A percentile compares a stretch with the other conserved stretches of the same genome.
These are phyloP conservation scores for Todus mexicanus DNA, from an alignment of 2,797 vertebrate species.

Conservation along the genomic window DNA sequence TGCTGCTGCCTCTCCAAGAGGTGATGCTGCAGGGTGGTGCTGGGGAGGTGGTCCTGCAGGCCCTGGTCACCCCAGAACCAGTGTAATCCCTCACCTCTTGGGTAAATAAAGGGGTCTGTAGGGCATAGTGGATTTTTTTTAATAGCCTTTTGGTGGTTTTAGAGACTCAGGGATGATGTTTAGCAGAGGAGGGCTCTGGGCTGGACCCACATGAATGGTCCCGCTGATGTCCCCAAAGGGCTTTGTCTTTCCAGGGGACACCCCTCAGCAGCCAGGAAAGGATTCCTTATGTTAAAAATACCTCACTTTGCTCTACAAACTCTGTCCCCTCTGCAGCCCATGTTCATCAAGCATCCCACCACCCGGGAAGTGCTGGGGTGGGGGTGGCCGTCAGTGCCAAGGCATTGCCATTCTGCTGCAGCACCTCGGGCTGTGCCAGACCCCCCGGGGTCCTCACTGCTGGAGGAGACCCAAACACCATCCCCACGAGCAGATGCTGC, in stretches of 20 bases:
- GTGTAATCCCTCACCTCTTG: no score
- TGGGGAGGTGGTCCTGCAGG: neutral
- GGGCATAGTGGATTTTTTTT: accelerated
- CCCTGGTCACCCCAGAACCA: neutral
- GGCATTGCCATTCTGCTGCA: neutral
- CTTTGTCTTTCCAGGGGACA: neutral
- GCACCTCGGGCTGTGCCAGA: neutral
- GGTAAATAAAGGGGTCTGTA: neutral
- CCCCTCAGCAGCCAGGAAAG: neutral
- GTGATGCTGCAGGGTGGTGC: neutral
- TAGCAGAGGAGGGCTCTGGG: neutral
- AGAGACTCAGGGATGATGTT: neutral
- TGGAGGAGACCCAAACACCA: neutral
- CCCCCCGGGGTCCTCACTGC: neutral
- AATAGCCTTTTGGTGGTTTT: neutral
- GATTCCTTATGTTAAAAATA: neutral
- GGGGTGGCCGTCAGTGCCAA: neutral
- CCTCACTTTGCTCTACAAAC: neutral
- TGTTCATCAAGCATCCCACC: neutral
- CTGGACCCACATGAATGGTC: neutral
- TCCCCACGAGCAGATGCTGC: neutral
- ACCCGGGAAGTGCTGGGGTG: neutral
- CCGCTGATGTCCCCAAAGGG: neutral
- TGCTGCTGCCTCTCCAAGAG: neutral
- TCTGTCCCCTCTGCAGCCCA: neutral